Base-by-base conservation (phyloP, 2,888 invertebrate species). In the Protula sp. region DNA sequence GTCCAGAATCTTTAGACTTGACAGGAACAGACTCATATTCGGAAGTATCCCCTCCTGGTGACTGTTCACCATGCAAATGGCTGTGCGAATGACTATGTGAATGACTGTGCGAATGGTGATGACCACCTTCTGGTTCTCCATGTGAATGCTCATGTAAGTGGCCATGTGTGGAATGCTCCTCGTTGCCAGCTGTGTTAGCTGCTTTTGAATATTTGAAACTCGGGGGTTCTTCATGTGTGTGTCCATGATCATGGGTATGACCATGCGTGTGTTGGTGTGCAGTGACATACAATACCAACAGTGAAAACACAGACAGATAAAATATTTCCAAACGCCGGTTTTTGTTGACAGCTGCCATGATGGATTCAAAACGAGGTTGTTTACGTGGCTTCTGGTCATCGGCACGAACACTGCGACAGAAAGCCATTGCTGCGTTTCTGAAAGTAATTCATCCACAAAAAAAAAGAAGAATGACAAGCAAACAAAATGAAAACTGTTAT, bases 171-270 rank as follows among this genome's bases (percentile, higher is more conserved):
- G 59, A 47, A 50, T 70, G 67, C 26, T 38, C 38, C 4, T 30
- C 54, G 30, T n/a, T 5, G 1, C 48, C 50, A 38, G 54, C 48
- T 50, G 67, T 82, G 72, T 88, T 88, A 0, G 89, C 93, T 74
- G 86, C 83, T 75, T 84, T 84, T 30, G 92, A 89, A 81, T 94
- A 94, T 82, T 92, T 94, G 77, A 87, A 92, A 57, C 89, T 85
- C 26, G 92, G 87, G 55, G 74, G 69, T 60, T 86, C 82, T 73
- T 88, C 87, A 66, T 62, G 66, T 24, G 50, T 45, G 30, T 64
- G 53, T 3, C 29, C 22, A 9, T 51, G 50, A 47, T 58, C 29
- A 22, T 47, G 28, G 5, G 38, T 52, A 28, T 59, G 62, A 24
- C 51, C 29, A 28, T 59, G 57, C 3, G 29, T 58, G 30, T 61